A percentile compares a stretch with the other conserved stretches of the same genome.
Conservation (phyloP, 2,888 invertebrate genomes). For the Rhaphigaster nebulosa region DNA sequence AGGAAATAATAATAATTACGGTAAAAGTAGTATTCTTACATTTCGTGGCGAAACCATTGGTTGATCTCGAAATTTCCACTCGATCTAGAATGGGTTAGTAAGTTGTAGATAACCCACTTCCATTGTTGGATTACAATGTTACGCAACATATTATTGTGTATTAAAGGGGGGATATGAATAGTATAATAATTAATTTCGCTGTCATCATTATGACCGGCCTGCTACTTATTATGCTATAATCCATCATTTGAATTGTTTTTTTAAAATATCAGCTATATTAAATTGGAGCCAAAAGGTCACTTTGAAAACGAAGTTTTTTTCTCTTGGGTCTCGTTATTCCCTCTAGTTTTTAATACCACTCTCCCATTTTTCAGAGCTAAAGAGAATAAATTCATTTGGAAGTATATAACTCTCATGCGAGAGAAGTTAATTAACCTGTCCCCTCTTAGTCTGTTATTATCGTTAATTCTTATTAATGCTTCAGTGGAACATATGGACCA, state of each 20-base stretch:
- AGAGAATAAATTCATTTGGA: conserved; percentile 43
- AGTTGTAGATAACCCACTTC: no score
- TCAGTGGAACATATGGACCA: not conserved
- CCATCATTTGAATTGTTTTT: not conserved
- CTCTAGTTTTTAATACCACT: not conserved
- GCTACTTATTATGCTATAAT: no score
- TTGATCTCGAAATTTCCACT: no score
- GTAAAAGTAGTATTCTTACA: no score
- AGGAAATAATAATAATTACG: no score
- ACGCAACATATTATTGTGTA: no score
- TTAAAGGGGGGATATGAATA: no score
- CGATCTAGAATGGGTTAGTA: no score
- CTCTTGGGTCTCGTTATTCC: not conserved
- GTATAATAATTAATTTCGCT: no score
- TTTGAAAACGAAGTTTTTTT: conserved; percentile 9
- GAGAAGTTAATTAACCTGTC: conserved; percentile 37
- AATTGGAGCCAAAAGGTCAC: not conserved
- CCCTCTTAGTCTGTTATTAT: not conserved
- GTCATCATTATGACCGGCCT: no score
- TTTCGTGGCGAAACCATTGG: no score
- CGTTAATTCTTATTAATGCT: conserved; percentile 37
- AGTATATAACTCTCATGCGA: conserved; percentile 40
- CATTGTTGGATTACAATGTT: no score
- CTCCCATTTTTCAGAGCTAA: conserved; percentile 14
- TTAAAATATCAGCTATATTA: not conserved